Evolutionary conservation across 2,888 invertebrate species (phyloP).

Genomic region (Belgica antarctica): DNA sequence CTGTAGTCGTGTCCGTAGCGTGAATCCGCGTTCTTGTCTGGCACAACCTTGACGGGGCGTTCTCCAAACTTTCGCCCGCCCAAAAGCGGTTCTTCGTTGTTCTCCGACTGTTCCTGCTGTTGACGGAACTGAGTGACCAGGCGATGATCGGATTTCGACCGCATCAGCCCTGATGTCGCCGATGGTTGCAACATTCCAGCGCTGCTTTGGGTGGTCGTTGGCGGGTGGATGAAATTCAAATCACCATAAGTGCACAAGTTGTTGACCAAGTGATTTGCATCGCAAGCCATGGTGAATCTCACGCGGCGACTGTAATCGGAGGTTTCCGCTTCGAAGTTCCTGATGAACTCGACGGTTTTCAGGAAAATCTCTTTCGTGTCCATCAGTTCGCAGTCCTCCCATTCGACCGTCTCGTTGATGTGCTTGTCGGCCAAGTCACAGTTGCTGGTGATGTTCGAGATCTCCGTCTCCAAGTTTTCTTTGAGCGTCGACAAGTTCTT

Average conservation of each 20-base stretch:
- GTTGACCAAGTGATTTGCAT: constrained; percentile 85
- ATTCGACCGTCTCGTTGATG: constrained; percentile 83
- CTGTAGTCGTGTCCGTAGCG: constrained; percentile 60
- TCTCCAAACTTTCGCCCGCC: constrained; percentile 79
- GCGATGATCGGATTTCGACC: constrained; percentile 91
- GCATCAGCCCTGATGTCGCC: constrained; percentile 73
- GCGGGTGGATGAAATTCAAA: constrained; percentile 71
- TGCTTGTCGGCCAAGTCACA: constrained; percentile 95
- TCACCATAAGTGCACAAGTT: constrained; percentile 89
- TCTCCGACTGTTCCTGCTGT: constrained; percentile 71
- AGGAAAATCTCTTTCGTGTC: constrained; percentile 95
- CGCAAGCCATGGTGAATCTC: constrained; percentile 83
- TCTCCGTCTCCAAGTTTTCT: constrained; percentile 91
- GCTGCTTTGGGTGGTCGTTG: constrained; percentile 56
- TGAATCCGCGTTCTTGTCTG: constrained; percentile 53
- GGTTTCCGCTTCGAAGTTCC: constrained; percentile 85
- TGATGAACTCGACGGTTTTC: constrained; percentile 91
- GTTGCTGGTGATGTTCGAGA: constrained; percentile 92
- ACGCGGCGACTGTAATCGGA: constrained; percentile 83
- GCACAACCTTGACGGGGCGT: constrained; percentile 55
- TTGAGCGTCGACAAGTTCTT: constrained; percentile 81
- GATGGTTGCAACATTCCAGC: constrained; percentile 62
- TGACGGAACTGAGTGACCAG: constrained; percentile 84
- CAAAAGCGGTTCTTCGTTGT: constrained; percentile 68
- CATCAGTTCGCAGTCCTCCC: constrained; percentile 90